A percentile compares a stretch with the other conserved stretches of the same genome.
Evolutionary conservation across 2,113 vertebrate species (phyloP).

Genomic region (Naja naja): DNA sequence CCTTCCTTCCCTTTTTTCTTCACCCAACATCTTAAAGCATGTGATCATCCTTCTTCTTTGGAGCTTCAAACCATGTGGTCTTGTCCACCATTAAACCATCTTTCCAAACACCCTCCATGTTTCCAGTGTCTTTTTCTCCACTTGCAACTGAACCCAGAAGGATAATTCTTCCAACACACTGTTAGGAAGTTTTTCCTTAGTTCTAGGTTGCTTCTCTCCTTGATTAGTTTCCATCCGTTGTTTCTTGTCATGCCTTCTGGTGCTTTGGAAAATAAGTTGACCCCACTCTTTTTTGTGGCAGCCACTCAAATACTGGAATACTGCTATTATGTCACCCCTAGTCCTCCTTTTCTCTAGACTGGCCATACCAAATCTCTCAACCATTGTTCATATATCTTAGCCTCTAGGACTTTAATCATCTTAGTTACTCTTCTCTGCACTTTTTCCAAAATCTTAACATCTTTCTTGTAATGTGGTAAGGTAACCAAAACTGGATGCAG

Average conservation of each 20-base stretch:
- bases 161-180: background rate
- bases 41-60: no score
- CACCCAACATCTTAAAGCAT: no score
- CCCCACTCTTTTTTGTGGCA: background rate
- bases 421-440: background rate
- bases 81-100: no score
- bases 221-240: background rate
- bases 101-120: no score
- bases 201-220: background rate
- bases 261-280: background rate
- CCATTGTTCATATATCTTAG: background rate
- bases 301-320: background rate
- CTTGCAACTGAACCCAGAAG: no score
- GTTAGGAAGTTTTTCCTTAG: background rate
- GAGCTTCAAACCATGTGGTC: no score
- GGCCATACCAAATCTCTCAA: background rate
- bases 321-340: background rate
- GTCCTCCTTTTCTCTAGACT: background rate
- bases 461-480: background rate
- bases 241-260: background rate
- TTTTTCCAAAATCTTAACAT: background rate
- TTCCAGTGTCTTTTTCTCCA: no score
- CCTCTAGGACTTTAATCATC: background rate
- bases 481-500: background rate
- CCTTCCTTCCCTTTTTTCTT: no score